These are phyloP conservation scores for Desmophyllum pertusum DNA, from an alignment of 92 coral and sea anemone species.

Conservation along the genomic window DNA sequence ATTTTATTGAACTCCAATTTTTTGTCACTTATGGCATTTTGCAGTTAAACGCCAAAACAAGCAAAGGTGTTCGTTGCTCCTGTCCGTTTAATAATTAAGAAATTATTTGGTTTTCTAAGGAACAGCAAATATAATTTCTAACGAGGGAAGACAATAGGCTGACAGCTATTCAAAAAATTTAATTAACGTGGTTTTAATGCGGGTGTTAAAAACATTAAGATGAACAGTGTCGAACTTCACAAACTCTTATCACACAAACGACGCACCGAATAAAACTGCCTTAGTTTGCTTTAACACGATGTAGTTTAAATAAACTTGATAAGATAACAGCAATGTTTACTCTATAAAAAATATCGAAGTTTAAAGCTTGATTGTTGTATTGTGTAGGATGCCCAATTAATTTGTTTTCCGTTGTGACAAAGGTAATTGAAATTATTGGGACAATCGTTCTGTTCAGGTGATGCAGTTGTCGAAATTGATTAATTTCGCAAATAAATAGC, in stretches of 20 bases:
- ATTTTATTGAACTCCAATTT: not conserved
- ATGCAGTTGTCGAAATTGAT: not conserved
- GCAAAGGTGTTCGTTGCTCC: not conserved
- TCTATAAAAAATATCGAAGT: not conserved
- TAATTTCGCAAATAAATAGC: not conserved
- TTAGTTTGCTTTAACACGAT: not conserved
- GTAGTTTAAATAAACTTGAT: not conserved
- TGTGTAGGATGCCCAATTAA: slow-evolving; percentile 14
- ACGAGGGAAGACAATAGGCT: not conserved
- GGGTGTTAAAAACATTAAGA: too few relatives aligned
- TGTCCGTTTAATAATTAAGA: not conserved
- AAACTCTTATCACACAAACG: not conserved
- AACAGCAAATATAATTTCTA: not conserved
- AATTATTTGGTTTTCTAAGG: not conserved
- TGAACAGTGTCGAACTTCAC: not conserved
- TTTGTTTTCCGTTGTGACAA: not conserved
- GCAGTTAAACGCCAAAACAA: not conserved
- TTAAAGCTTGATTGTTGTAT: slow-evolving; percentile 23
- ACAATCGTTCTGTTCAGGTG: not conserved
- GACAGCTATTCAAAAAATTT: not conserved
- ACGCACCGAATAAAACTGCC: not conserved
- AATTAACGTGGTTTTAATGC: not conserved
- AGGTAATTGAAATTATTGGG: not conserved
- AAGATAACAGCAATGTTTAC: not conserved
- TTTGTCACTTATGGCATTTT: not conserved